Evolutionary conservation across 2,888 invertebrate species (phyloP), one percentile per base, ranked within the genome.

Genomic region (Malthinus flaveolus): DNA sequence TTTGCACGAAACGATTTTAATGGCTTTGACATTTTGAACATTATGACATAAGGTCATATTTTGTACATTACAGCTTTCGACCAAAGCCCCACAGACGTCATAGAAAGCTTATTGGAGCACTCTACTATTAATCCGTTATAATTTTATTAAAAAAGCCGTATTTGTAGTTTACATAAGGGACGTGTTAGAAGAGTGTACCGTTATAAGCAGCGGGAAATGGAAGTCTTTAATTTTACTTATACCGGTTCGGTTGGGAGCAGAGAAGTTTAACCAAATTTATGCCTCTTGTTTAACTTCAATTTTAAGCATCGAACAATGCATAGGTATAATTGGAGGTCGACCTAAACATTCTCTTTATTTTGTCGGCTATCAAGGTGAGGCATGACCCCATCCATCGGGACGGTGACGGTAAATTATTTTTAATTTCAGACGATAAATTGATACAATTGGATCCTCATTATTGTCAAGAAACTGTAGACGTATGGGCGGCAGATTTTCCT

Each of bases 381-480:
- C n/a, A 42, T 5, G 23, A 42, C 1, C 9, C 6, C 32, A 3
- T 50, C n/a, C n/a, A n/a, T n/a, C n/a, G n/a, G 15, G 10, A 23
- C 23, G 15, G 45, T 34, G 45, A 23, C 10, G 13, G 15, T 42
- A 13, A 10, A 50, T 39, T 46, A 42, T 32, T 37, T 9, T 49
- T 51, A 10, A 49, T 75, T 75, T n/a, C 72, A 85, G 95, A 93
- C 75, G 93, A 95, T 74, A 90, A 91, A 78, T 80, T 96, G 58
- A 93, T 97, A 69, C 93, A 95, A 74, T 80, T 97, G 67, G 97
- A 97, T 80, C 97, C 97, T 11, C 97, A 97, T 79, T 93, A 93
- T 71, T 94, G 94, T 73, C 96, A 96, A 78, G 93, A 95, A 78
- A 88, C 89, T 80, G 90, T 95, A 32, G 91, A 94, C 79, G 90